These are phyloP conservation scores for Athene noctua DNA, from an alignment of 2,113 vertebrate species.

Conservation along the genomic window DNA sequence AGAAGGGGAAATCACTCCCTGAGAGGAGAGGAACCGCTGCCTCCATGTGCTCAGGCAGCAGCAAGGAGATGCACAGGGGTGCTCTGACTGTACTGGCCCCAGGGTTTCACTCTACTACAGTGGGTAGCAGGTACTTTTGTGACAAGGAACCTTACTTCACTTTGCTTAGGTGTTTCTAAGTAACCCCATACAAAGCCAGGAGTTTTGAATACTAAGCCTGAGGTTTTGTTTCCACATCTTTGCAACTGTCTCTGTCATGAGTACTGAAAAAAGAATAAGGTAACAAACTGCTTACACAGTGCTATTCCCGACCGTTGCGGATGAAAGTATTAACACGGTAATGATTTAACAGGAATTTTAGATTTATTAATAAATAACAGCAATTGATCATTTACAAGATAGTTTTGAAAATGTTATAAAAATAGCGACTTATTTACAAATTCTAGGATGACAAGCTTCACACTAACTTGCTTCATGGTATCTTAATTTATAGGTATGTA, in stretches of 20 bases:
- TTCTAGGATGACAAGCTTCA: too few species aligned
- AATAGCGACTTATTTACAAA: too few species aligned
- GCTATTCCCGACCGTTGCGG: background rate
- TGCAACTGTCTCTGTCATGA: accelerated
- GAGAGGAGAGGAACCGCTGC: background rate
- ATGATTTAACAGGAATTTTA: too few species aligned
- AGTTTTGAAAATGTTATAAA: too few species aligned
- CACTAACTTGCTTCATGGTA: too few species aligned
- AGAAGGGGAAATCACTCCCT: background rate
- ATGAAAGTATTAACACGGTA: too few species aligned
- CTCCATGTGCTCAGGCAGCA: background rate
- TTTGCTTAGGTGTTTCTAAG: background rate
- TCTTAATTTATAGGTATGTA: too few species aligned
- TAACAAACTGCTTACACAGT: background rate
- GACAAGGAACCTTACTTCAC: background rate
- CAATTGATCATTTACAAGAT: too few species aligned
- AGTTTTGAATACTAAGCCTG: background rate
- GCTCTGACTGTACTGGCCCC: background rate
- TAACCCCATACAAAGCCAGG: accelerated
- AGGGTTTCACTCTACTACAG: background rate
- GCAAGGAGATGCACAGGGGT: too few species aligned
- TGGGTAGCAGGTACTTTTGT: background rate
- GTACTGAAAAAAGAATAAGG: background rate
- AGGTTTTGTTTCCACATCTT: background rate
- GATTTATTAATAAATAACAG: too few species aligned